Percentiles rank a stretch among this genome's conserved stretches.
Conservation (phyloP, 2,113 vertebrate genomes). For the Apteryx mantelli region DNA sequence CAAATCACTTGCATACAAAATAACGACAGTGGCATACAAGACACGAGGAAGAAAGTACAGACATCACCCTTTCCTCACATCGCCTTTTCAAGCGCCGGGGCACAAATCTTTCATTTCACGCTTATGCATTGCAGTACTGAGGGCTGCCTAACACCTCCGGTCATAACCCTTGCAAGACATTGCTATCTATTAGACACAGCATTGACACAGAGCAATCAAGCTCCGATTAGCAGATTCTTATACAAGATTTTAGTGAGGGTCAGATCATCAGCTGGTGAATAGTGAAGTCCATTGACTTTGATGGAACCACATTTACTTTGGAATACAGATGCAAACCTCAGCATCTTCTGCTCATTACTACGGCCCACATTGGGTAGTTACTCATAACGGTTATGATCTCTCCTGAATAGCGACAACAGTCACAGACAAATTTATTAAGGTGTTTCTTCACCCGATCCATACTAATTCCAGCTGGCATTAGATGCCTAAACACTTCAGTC, state of each 20-base stretch:
- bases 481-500: neutral
- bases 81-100: neutral
- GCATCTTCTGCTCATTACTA: neutral
- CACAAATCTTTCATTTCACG: neutral
- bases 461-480: neutral
- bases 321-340: neutral
- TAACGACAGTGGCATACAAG: neutral
- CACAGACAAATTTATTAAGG: neutral
- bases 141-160: neutral
- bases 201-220: accelerated
- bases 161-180: neutral
- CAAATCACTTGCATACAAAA: neutral
- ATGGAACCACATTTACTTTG: neutral
- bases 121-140: neutral
- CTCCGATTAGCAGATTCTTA: neutral
- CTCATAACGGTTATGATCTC: neutral
- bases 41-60: neutral
- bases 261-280: neutral
- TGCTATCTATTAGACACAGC: too few relatives aligned
- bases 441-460: neutral
- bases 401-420: neutral
- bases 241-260: neutral
- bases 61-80: neutral
- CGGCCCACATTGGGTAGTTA: neutral
- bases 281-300: neutral